phyloP scores from a whole-genome alignment of 2,113 vertebrate genomes.

The Anser brachyrhynchus region DNA sequence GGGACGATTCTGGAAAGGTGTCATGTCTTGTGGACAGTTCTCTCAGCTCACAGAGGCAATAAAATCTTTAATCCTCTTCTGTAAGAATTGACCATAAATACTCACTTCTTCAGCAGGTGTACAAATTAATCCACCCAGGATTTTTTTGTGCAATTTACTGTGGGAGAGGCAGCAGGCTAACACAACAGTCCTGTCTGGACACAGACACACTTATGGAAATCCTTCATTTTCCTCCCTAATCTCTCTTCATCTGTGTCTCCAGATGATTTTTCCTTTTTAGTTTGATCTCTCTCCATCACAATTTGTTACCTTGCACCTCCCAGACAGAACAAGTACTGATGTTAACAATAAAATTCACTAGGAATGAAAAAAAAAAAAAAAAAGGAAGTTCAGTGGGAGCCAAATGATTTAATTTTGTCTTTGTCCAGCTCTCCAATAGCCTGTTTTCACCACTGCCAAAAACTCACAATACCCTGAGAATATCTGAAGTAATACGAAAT shows the following conservation, averaged over 20 bases:
- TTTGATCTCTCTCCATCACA: background rate
- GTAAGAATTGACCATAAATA: conserved; percentile 16
- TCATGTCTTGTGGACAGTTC: background rate
- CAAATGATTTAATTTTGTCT: background rate
- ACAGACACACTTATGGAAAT: background rate
- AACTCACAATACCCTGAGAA: background rate
- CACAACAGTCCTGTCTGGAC: background rate
- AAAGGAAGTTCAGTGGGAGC: background rate
- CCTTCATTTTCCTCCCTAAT: background rate
- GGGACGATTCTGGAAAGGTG: background rate
- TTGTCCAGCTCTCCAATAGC: background rate
- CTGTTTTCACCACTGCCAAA: background rate
- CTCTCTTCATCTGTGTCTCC: background rate
- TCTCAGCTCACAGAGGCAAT: background rate
- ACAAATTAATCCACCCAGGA: background rate
- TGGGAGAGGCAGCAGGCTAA: background rate
- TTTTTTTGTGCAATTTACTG: background rate
- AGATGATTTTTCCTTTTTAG: background rate
- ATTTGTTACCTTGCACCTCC: background rate
- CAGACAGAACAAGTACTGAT: background rate
- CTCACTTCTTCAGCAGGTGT: background rate
- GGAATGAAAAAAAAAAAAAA: background rate
- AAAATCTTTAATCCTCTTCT: background rate
- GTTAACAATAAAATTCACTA: background rate
- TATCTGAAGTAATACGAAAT: background rate